Percentiles rank a stretch among this genome's conserved stretches.
These are phyloP conservation scores for Oscheius onirici DNA, from an alignment of 2,888 invertebrate genomes.

Conservation along the genomic window DNA sequence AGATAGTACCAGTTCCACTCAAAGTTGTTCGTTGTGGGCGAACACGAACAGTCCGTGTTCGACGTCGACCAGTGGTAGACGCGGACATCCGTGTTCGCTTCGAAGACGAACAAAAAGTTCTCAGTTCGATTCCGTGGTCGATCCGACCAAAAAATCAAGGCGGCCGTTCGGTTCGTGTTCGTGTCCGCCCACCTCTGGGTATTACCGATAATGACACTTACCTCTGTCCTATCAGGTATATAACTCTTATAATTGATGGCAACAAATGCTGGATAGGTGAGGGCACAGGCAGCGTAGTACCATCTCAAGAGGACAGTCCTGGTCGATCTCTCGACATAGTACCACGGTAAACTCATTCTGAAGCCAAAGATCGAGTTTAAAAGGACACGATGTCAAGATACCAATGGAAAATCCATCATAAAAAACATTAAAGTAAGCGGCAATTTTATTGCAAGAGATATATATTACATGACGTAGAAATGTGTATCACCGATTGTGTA, in stretches of 20 bases:
- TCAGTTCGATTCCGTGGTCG: no score
- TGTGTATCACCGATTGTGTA: constrained; percentile 11
- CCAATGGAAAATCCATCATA: neutral
- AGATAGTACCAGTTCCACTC: no score
- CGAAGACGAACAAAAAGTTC: no score
- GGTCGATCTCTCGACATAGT: constrained; percentile 9
- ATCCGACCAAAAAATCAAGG: no score
- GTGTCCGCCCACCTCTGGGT: no score
- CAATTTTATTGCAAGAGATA: constrained; percentile 20
- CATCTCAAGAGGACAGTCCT: constrained; percentile 2
- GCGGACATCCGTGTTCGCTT: no score
- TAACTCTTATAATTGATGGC: constrained; percentile 5
- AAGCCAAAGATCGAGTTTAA: neutral
- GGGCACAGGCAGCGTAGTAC: constrained; percentile 13
- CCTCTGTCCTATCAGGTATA: neutral
- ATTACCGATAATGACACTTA: neutral
- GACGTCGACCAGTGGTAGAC: no score
- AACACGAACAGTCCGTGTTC: no score
- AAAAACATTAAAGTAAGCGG: neutral
- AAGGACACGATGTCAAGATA: neutral
- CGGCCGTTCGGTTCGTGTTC: no score
- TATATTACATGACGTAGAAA: constrained; percentile 15
- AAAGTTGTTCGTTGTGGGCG: no score
- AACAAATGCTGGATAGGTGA: constrained; percentile 3
- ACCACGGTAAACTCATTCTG: constrained; percentile 22